These are phyloP conservation scores for Onthophagus taurus DNA, from an alignment of 1,140 invertebrate species.

Conservation along the genomic window DNA sequence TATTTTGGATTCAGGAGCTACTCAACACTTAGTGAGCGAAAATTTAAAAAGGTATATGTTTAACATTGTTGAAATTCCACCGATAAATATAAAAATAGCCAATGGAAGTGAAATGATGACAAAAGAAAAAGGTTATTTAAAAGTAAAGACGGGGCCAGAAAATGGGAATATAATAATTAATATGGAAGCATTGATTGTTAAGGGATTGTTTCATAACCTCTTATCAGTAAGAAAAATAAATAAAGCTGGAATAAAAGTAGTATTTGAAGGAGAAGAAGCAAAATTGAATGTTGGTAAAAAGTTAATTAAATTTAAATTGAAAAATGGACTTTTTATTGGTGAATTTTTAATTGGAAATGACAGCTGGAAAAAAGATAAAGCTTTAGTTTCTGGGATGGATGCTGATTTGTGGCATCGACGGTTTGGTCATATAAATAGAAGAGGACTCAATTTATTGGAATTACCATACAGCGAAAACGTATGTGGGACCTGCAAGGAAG, in stretches of 20 bases:
- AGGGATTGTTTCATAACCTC: not conserved
- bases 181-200: constrained; percentile 3
- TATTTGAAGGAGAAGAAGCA: not conserved
- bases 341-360: too few relatives aligned
- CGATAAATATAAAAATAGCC: constrained; percentile 1
- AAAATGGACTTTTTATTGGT: too few relatives aligned
- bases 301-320: not conserved
- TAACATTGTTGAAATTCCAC: not conserved
- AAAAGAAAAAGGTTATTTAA: not conserved
- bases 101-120: not conserved
- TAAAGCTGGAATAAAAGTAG: constrained; percentile 1
- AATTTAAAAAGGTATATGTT: constrained; percentile 1
- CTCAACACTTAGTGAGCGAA: not conserved
- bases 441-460: constrained; percentile 6
- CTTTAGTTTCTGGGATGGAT: too few relatives aligned
- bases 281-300: not conserved
- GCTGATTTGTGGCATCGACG: constrained; percentile 1
- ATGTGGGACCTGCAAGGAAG: constrained; percentile 7
- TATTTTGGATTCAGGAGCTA: not conserved
- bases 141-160: too few relatives aligned
- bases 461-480: not conserved
- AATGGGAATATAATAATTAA: not conserved
- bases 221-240: constrained; percentile 8
- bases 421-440: constrained; percentile 7
- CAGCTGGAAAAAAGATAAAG: too few relatives aligned